These are phyloP conservation scores for Hylaeus volcanicus DNA, from an alignment of 1,140 invertebrate genomes.

Conservation along the genomic window DNA sequence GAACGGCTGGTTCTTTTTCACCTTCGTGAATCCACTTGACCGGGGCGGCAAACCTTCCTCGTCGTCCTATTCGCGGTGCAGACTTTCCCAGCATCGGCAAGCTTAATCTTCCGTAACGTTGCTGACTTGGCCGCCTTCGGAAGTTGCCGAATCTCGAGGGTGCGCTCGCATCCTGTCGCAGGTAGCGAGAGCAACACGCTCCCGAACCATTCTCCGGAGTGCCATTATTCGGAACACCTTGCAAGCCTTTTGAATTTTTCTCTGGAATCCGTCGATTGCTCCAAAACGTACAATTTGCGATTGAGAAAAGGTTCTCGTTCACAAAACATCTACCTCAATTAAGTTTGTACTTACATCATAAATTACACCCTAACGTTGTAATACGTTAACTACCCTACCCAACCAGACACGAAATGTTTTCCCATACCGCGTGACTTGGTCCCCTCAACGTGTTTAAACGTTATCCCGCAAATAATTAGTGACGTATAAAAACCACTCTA, in stretches of 20 bases:
- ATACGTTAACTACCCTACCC: no score
- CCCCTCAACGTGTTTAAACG: no score
- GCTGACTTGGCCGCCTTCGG: conserved; percentile 55
- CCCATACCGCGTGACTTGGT: no score
- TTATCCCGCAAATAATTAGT: no score
- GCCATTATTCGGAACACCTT: conserved; percentile 49
- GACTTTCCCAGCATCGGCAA: conserved; percentile 34
- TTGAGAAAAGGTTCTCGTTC: no score
- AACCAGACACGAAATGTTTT: no score
- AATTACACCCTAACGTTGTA: no score
- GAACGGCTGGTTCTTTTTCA: background rate
- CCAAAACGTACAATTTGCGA: no score
- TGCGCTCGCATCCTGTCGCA: conserved; percentile 47
- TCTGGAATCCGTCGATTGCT: conserved; percentile 5
- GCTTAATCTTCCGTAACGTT: conserved; percentile 64
- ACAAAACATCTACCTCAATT: no score
- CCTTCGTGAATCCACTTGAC: background rate
- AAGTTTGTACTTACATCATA: no score
- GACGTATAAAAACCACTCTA: no score
- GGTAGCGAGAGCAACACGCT: conserved; percentile 44
- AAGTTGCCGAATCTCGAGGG: conserved; percentile 61
- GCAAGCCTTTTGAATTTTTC: conserved; percentile 49
- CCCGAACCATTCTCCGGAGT: conserved; percentile 52
- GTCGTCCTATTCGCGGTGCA: conserved; percentile 3
- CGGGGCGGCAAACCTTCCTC: background rate